These are phyloP conservation scores for Andrena bicolor DNA, from an alignment of 2,888 invertebrate genomes.

Conservation along the genomic window DNA sequence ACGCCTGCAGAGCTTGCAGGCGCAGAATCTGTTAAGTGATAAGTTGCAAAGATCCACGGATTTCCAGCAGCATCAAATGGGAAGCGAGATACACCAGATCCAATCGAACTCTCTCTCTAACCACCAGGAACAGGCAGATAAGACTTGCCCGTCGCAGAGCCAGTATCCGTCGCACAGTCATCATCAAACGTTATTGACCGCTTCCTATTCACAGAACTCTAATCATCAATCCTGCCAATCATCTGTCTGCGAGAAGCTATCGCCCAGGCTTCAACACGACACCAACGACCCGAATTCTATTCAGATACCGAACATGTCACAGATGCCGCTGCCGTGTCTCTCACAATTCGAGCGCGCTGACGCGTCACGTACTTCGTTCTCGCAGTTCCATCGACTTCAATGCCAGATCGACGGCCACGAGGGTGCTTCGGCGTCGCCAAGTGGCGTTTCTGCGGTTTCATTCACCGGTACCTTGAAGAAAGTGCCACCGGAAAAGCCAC, in stretches of 20 bases:
- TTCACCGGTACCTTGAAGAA: constrained; percentile 83
- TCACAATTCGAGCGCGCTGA: constrained; percentile 81
- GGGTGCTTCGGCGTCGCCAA: constrained; percentile 44
- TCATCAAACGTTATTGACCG: constrained; percentile 75
- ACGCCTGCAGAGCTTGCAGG: constrained; percentile 79
- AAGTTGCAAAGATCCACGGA: constrained; percentile 74
- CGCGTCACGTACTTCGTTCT: constrained; percentile 76
- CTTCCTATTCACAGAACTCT: constrained; percentile 67
- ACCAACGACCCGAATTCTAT: constrained; percentile 70
- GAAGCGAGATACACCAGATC: constrained; percentile 69
- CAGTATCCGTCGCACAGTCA: constrained; percentile 70
- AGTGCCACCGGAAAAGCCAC: constrained; percentile 83
- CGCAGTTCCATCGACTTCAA: constrained; percentile 79
- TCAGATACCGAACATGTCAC: constrained; percentile 79
- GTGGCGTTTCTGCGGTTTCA: constrained; percentile 55
- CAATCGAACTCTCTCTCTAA: constrained; percentile 73
- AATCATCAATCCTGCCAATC: constrained; percentile 73
- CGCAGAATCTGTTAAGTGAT: constrained; percentile 77
- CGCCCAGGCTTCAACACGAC: constrained; percentile 80
- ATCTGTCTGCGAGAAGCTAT: constrained; percentile 78
- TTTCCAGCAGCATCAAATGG: constrained; percentile 63
- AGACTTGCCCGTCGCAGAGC: constrained; percentile 65
- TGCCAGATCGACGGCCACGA: constrained; percentile 75
- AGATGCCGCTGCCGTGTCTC: constrained; percentile 80
- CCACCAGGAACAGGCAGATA: constrained; percentile 74